Base-by-base conservation (phyloP, 1,140 invertebrate genomes). In the Brachionus plicatilis region DNA sequence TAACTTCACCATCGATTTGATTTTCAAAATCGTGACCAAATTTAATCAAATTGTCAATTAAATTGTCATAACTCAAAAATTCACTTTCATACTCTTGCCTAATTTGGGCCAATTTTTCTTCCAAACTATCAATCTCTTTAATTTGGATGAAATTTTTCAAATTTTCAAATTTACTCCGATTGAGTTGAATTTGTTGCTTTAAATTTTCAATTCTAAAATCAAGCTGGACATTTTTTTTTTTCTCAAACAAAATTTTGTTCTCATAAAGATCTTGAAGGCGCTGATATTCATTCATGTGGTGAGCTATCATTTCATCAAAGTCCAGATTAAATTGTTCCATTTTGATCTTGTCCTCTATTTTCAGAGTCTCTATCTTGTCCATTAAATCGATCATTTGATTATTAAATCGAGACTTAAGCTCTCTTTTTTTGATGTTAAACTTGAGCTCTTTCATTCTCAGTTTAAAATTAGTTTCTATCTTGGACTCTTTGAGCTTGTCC, bases 381-480 rank as follows among this genome's bases (percentile, higher is more conserved):
- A 47, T 29, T 29, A 76, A n/a, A 27, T 76, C 72, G 50, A 76
- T 50, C 72, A 76, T 50, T 76, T 76, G 72, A 50, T 47, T 50
- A 53, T 76, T 76, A 37, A 76, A 76, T 2, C 72, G 43, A 20
- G 27, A 27, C 11, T 50, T 76, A 0, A 76, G 41, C 41, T 76
- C 72, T 27, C 45, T 17, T 50, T 50, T 90, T 85, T 91, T 91
- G 78, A 91, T 90, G 84, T 89, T 90, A 86, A 91, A 91, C 56
- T 88, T 89, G 88, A 91, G 90, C 85, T 91, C 91, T 85, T 91
- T 91, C 70, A 91, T 86, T 78, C 91, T 87, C 43, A 91, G 86
- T 85, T 91, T 90, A 85, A 91, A 92, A 76, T 91, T 90, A 87
- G 90, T 91, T 86, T 91, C 91, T 85, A 90, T 88, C 85, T 89